A percentile compares a stretch with the other conserved stretches of the same genome.
Evolutionary conservation across 2,888 invertebrate genomes (phyloP).

Genomic region (Physocephala rufipes): DNA sequence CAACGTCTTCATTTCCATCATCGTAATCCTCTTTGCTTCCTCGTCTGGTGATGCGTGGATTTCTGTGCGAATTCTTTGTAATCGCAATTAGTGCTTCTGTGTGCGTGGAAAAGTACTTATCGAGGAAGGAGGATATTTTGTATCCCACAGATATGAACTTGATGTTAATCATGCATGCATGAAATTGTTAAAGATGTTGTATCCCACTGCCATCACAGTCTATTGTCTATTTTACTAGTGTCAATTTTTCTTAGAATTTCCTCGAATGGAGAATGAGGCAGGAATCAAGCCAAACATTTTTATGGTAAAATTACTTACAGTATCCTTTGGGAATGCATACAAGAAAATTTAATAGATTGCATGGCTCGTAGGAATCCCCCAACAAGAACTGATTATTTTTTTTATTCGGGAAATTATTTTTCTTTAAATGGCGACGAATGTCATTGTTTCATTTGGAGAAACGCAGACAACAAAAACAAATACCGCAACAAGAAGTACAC

Average conservation of each 20-base stretch:
- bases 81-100: too few relatives aligned
- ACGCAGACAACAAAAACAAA: background rate
- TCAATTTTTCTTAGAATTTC: background rate
- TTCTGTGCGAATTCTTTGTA: background rate
- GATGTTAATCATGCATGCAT: conserved; percentile 10
- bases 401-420: background rate
- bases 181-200: background rate
- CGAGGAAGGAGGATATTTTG: background rate
- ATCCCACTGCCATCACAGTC: background rate
- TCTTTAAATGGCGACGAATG: background rate
- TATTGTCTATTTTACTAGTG: background rate
- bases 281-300: background rate
- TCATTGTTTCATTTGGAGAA: background rate
- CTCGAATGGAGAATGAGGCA: too few relatives aligned
- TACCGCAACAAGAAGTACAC: background rate
- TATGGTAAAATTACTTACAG: too few relatives aligned
- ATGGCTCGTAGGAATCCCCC: background rate
- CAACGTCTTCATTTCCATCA: background rate
- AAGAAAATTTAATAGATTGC: background rate
- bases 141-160: background rate
- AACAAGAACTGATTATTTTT: background rate
- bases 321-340: background rate
- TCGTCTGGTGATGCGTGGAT: background rate
- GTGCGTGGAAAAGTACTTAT: too few relatives aligned
- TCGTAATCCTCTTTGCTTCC: background rate